Base-by-base conservation (phyloP, 2,797 vertebrate species). In the Sebastes matsubarae region DNA sequence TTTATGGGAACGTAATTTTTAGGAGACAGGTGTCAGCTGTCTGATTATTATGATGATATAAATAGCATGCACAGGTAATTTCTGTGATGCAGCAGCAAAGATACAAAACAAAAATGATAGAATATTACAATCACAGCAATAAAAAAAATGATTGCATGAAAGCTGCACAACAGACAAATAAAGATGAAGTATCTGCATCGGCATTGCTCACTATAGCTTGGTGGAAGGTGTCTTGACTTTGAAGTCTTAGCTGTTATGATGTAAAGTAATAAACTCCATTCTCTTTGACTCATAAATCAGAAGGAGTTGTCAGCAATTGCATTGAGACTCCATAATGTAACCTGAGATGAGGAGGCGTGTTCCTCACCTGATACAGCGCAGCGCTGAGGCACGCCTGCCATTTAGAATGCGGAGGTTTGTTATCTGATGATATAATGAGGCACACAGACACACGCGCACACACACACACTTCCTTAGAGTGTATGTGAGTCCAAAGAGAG, bases 371-470 rank as follows among this genome's bases (percentile, higher is more conserved):
- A 32, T 60, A 61, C 22, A 1, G 38, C 6, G 4, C 72, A 57
- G 63, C 27, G 4, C 73, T 65, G 71, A 80, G 64, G 70, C 55
- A 74, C 8, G 50, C 38, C 32, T 78, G 78, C 2, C 34, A 70
- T 81, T 80, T 80, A 68, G 72, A 72, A 75, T 78, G 59, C 57
- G 54, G 72, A 76, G 72, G 70, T 76, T 84, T 76, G 68, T 77
- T 88, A 57, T 85, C 57, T 79, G 75, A 79, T 79, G 78, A 87
- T 81, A 79, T 87, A 87, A 89, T 83, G 75, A 81, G 55, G 80
- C 61, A 25, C 7, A 46, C 12, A 10, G 3, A 25, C 42, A 52
- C 27, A 12, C 12, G 22, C 11, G 25, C 24, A 29, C 69, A 34
- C 36, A 4, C 34, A 34, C 32, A 34, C 32, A 36, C 11, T 36